Conservation (phyloP, 2,888 invertebrate genomes). For the Megamerina dolium region DNA sequence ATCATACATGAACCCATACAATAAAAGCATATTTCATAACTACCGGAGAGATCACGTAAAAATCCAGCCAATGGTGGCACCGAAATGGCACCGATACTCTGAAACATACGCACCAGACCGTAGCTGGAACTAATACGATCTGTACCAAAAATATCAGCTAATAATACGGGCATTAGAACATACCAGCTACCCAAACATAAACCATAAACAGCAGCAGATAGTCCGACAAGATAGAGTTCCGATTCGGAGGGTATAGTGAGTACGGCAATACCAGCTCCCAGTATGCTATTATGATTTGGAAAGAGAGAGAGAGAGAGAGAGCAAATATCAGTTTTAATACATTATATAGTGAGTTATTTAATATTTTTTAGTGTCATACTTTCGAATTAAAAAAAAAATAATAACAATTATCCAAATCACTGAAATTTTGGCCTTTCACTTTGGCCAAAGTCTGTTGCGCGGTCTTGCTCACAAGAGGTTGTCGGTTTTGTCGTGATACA, state of each 20-base stretch:
- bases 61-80: conserved; percentile 67
- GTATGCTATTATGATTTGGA: no score
- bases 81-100: conserved; percentile 67
- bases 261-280: conserved; percentile 64
- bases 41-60: conserved; percentile 63
- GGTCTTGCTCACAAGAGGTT: no score
- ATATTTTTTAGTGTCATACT: no score
- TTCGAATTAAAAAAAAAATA: background rate
- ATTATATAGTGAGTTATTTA: background rate
- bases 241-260: conserved; percentile 60
- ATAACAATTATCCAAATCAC: no score
- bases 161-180: conserved; percentile 64
- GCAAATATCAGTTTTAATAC: background rate
- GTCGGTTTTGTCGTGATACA: no score
- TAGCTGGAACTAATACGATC: conserved; percentile 70
- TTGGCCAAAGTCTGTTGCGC: no score
- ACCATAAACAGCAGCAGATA: conserved; percentile 63
- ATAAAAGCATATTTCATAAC: conserved; percentile 66
- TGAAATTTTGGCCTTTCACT: no score
- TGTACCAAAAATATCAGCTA: conserved; percentile 69
- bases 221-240: conserved; percentile 60
- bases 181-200: conserved; percentile 73
- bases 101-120: conserved; percentile 69
- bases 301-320: no score
- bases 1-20: conserved; percentile 75